phyloP scores from a whole-genome alignment of 2,888 invertebrate species.

The Congeria kusceri region DNA sequence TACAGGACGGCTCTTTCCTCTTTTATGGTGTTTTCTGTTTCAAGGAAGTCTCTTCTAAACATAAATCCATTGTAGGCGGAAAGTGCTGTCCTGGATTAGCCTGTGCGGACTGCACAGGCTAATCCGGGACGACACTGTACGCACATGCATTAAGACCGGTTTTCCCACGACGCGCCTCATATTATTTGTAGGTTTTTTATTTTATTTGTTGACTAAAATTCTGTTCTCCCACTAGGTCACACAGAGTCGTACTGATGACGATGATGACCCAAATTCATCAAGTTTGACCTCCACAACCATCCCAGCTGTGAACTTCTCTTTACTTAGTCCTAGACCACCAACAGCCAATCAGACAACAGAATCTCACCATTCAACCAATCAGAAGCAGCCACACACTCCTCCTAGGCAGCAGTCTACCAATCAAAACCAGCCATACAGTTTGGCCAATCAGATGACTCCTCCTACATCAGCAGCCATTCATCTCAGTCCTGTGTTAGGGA shows the following conservation, averaged over 20 bases:
- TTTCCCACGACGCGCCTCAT: no score
- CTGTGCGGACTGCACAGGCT: no score
- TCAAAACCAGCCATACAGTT: background rate
- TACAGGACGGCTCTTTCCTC: no score
- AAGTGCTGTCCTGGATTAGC: no score
- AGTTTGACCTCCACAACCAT: slow-evolving; percentile 3
- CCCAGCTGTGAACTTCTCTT: slow-evolving; percentile 39
- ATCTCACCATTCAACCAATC: slow-evolving; percentile 40
- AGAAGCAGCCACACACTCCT: slow-evolving; percentile 13
- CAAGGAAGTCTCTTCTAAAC: no score
- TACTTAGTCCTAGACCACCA: slow-evolving; percentile 20
- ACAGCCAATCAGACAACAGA: slow-evolving; percentile 31
- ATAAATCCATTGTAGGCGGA: no score
- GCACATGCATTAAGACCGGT: no score
- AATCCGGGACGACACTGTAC: no score
- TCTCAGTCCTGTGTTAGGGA: slow-evolving; percentile 21
- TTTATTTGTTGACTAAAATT: slow-evolving; percentile 5
- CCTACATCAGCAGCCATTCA: slow-evolving; percentile 23
- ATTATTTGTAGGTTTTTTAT: no score
- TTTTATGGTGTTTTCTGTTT: no score
- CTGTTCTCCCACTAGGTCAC: slow-evolving; percentile 14
- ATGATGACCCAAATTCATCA: slow-evolving; percentile 22
- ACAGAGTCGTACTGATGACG: slow-evolving; percentile 19
- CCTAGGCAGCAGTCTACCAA: slow-evolving; percentile 20
- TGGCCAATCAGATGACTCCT: slow-evolving; percentile 19